phyloP scores from a whole-genome alignment of 2,113 vertebrate genomes.

The Aythya baeri region DNA sequence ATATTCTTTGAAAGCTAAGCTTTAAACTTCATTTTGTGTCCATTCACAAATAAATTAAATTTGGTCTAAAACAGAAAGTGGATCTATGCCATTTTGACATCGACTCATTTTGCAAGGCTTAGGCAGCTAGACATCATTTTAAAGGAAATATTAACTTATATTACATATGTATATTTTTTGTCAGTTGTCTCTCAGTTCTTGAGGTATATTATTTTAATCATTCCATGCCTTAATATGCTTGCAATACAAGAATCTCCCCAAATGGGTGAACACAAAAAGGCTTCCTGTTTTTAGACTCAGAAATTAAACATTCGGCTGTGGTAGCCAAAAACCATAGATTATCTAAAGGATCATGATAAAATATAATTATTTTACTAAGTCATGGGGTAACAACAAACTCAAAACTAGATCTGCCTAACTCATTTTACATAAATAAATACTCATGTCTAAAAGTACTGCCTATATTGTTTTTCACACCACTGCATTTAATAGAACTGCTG shows the following conservation, averaged over 20 bases:
- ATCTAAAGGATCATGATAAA: constrained; percentile 79
- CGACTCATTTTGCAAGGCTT: constrained; percentile 93
- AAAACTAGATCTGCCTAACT: constrained; percentile 78
- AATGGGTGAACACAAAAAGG: constrained; percentile 78
- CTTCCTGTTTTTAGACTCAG: constrained; percentile 83
- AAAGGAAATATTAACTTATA: constrained; percentile 98
- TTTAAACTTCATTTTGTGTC: constrained; percentile 92
- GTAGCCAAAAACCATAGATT: constrained; percentile 91
- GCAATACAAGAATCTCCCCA: constrained; percentile 88
- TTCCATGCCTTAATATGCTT: constrained; percentile 99
- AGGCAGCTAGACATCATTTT: constrained; percentile 98
- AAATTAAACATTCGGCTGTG: constrained; percentile 91
- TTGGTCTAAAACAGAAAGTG: constrained; percentile 87
- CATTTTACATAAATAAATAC: constrained; percentile 92
- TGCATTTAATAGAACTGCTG: constrained; percentile 99
- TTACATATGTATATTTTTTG: constrained; percentile 94
- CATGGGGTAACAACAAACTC: constrained; percentile 74
- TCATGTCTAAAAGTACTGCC: constrained; percentile 94
- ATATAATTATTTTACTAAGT: constrained; percentile 81
- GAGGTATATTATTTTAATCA: constrained; percentile 98
- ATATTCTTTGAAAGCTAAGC: constrained; percentile 92
- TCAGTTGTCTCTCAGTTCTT: constrained; percentile 96
- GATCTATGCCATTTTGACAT: constrained; percentile 83
- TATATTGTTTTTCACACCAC: constrained; percentile 97
- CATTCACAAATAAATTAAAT: constrained; percentile 89